These are phyloP conservation scores for Falco punctatus DNA, from an alignment of 2,113 vertebrate species.

Conservation along the genomic window DNA sequence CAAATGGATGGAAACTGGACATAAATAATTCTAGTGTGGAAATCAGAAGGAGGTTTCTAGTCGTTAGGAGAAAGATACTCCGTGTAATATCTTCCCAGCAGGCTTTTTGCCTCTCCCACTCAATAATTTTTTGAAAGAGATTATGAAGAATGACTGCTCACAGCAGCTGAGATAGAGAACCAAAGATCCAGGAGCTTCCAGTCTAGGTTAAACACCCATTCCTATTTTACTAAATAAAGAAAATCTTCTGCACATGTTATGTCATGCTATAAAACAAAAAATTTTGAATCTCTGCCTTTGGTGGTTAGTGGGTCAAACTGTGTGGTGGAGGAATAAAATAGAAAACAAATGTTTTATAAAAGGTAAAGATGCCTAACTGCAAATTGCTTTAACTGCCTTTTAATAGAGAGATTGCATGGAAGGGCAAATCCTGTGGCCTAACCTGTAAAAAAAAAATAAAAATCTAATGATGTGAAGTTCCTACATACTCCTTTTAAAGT, in stretches of 20 bases:
- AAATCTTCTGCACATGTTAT: background rate
- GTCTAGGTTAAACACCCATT: background rate
- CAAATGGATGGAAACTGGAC: background rate
- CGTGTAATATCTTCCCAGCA: background rate
- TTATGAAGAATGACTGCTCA: background rate
- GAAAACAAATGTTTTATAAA: background rate
- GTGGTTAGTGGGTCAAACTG: background rate
- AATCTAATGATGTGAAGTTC: background rate
- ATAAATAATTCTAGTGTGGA: background rate
- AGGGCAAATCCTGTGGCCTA: background rate
- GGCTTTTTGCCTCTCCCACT: background rate
- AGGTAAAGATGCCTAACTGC: background rate
- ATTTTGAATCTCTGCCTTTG: background rate
- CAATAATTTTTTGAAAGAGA: background rate
- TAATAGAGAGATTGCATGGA: background rate
- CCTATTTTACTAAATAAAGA: background rate
- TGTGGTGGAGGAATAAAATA: background rate
- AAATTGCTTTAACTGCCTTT: background rate
- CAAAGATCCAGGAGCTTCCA: background rate
- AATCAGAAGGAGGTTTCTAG: background rate
- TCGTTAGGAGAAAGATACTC: background rate
- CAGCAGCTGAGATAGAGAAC: background rate
- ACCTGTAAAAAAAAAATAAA: background rate
- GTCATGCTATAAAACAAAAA: background rate
- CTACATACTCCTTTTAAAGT: background rate